phyloP scores from a whole-genome alignment of 2,888 invertebrate genomes.

The Lepidocyrtinus sp. region DNA sequence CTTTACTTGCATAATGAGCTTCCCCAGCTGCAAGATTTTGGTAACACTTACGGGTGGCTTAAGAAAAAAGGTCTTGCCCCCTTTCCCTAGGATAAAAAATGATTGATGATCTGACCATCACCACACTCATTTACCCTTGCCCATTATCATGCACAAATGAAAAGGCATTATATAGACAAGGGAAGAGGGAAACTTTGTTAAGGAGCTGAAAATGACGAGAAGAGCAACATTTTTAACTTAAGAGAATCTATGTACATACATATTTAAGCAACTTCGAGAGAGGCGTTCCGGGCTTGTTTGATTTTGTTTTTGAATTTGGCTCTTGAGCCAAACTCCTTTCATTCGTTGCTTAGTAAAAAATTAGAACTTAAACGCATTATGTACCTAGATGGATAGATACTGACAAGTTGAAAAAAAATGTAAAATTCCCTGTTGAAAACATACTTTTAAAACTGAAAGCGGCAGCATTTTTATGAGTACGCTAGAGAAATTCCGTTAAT shows the following conservation, averaged over 20 bases:
- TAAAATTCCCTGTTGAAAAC: constrained; percentile 21
- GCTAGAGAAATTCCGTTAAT: too few relatives aligned
- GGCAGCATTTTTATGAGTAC: too few relatives aligned
- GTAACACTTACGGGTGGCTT: not conserved
- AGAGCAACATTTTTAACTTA: too few relatives aligned
- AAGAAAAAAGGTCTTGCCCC: constrained; percentile 12
- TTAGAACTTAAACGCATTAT: too few relatives aligned
- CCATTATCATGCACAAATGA: constrained; percentile 63
- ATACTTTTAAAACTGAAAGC: too few relatives aligned
- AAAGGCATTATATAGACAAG: not conserved
- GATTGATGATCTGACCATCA: constrained; percentile 67
- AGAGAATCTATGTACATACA: too few relatives aligned
- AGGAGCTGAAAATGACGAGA: too few relatives aligned
- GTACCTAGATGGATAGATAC: constrained; percentile 35
- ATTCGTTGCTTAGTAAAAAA: too few relatives aligned
- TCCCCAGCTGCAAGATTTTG: not conserved
- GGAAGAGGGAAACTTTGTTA: not conserved
- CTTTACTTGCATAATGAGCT: not conserved
- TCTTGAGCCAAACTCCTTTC: too few relatives aligned
- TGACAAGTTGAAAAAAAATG: constrained; percentile 10
- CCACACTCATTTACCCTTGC: constrained; percentile 63
- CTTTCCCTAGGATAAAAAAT: constrained; percentile 47
- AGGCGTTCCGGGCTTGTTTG: too few relatives aligned
- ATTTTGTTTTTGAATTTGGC: too few relatives aligned
- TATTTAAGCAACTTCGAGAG: too few relatives aligned